phyloP scores from a whole-genome alignment of 2,888 invertebrate species.

The Eristalis intricaria region DNA sequence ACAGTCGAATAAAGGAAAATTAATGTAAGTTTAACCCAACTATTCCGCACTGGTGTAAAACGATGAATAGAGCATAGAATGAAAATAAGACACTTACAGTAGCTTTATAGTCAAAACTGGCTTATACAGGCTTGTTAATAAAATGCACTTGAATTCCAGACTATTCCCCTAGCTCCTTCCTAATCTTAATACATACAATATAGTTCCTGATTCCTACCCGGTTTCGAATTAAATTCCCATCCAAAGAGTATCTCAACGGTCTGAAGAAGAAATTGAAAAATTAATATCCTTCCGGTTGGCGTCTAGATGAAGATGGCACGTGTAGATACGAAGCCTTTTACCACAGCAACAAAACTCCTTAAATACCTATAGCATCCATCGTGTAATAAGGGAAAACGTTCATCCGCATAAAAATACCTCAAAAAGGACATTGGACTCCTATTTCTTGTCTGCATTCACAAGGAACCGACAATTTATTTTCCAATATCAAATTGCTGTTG shows the following conservation, averaged over 20 bases:
- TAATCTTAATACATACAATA: too few relatives aligned
- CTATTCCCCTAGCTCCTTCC: too few relatives aligned
- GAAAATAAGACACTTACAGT: too few relatives aligned
- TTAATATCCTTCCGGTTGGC: slow-evolving; percentile 16
- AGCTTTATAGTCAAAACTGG: too few relatives aligned
- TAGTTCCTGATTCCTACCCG: neutral
- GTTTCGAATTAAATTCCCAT: neutral
- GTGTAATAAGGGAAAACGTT: neutral
- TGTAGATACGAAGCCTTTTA: neutral
- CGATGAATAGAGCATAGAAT: too few relatives aligned
- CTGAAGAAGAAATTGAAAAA: neutral
- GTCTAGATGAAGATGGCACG: slow-evolving; percentile 14
- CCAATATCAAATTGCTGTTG: slow-evolving; percentile 62
- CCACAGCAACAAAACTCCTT: neutral
- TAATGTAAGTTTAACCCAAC: too few relatives aligned
- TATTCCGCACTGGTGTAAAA: too few relatives aligned
- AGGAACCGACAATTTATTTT: slow-evolving; percentile 47
- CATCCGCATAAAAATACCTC: slow-evolving; percentile 23
- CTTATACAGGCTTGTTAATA: too few relatives aligned
- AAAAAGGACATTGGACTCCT: neutral
- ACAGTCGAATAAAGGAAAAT: too few relatives aligned
- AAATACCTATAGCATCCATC: slow-evolving; percentile 10
- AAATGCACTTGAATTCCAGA: too few relatives aligned
- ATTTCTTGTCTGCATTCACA: neutral
- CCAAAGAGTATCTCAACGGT: neutral